Base-by-base conservation (phyloP, 2,797 vertebrate genomes). In the Botia almorhae region DNA sequence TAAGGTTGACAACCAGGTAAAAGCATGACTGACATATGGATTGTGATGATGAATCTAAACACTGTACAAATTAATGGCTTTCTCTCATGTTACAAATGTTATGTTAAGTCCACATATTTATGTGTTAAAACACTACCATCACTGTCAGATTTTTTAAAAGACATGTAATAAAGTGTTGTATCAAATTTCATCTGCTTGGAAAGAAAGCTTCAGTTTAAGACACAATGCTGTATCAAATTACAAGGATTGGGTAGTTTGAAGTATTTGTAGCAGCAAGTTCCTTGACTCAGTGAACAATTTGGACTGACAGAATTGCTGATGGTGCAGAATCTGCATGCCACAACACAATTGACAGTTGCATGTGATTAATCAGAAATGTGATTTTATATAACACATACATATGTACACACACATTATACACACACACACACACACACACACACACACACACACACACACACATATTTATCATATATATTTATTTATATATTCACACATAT, bases 241-340 rank as follows among this genome's bases (percentile, higher is more conserved):
- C 73, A 71, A 4, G 68, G 11, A 61, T 60, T 13, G 2, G 5
- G 36, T 23, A 23, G 23, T 51, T 63, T 6, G 11, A n/a, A 50
- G 36, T n/a, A 23, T 69, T 23, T 21, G 17, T 19, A n/a, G 16
- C 13, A 50, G 33, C 23, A 10, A 33, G 23, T 19, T 36, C 53
- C 17, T 78, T 61, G 65, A 51, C 13, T 51, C 26, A 19, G 16
- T 10, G 26, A 14, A 50, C 39, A 13, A 26, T n/a, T n/a, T n/a
- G n/a, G n/a, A n/a, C n/a, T n/a, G 23, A 13, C 76, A 78, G 39
- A 78, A 33, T 33, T 71, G 77, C 58, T 72, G 77, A 79, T 79
- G 63, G 70, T 72, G 69, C 69, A 79, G 13, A 4, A 51, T 39
- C 4, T 26, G 10, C 56, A 26, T 46, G 77, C 65, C 69, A 72